Percentiles rank a stretch among this genome's conserved stretches.
Evolutionary conservation across 2,797 vertebrate genomes (phyloP).

Genomic region (Leontocebus nigricollis): DNA sequence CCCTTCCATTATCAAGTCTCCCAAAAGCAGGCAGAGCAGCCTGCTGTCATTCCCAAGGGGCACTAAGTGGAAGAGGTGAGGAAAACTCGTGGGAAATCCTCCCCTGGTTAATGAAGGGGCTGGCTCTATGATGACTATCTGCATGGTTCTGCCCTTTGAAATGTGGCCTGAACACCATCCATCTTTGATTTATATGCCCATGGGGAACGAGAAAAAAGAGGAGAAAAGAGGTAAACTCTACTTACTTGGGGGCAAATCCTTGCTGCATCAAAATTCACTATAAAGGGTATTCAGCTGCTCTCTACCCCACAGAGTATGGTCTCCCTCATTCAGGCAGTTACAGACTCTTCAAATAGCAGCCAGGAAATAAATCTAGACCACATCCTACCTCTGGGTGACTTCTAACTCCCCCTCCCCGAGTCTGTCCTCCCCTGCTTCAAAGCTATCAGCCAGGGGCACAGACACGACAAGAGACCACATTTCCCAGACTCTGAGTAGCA

Average conservation of each 20-base stretch:
- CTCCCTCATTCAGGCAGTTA: background rate
- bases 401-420: background rate
- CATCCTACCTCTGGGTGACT: background rate
- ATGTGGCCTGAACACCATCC: background rate
- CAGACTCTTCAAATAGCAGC: background rate
- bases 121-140: background rate
- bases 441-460: background rate
- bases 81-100: background rate
- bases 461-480: background rate
- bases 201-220: fast-evolving
- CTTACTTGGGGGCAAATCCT: background rate
- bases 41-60: background rate
- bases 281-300: background rate
- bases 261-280: background rate
- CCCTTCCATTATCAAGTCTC: background rate
- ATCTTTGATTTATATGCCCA: background rate
- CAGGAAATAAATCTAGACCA: no score
- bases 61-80: background rate
- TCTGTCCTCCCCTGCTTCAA: background rate
- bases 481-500: background rate
- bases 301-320: background rate
- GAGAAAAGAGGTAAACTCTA: background rate
- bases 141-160: background rate
- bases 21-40: background rate
- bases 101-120: background rate